A percentile compares a stretch with the other conserved stretches of the same genome.
Evolutionary conservation across 2,888 invertebrate genomes (phyloP).

Genomic region (Brachynemurus nebulosus): DNA sequence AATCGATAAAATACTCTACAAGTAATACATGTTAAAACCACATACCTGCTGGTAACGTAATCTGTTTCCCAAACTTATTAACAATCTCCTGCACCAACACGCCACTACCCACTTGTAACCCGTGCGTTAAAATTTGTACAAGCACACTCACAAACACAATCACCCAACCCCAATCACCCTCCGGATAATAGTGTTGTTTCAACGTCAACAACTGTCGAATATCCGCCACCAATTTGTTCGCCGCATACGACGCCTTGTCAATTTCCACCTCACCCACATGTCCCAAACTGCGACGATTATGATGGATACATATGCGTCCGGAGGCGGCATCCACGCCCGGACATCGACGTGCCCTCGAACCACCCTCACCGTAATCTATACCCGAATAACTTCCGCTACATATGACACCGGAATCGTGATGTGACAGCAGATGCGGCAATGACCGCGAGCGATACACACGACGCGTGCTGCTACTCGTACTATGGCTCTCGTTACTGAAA

Average conservation of each 20-base stretch:
- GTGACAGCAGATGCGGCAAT: slow-evolving; percentile 48
- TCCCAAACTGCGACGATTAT: neutral
- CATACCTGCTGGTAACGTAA: slow-evolving; percentile 42
- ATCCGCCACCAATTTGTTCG: slow-evolving; percentile 37
- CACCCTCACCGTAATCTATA: neutral
- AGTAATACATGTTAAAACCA: no score
- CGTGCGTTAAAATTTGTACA: slow-evolving; percentile 61
- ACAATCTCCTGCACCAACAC: slow-evolving; percentile 31
- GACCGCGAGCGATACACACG: slow-evolving; percentile 52
- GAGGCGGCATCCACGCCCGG: neutral
- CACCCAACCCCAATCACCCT: slow-evolving; percentile 82
- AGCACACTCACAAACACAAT: slow-evolving; percentile 57
- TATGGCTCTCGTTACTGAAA: slow-evolving; percentile 17
- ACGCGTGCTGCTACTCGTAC: slow-evolving; percentile 23
- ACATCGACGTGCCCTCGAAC: neutral
- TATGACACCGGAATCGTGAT: slow-evolving; percentile 37
- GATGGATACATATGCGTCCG: neutral
- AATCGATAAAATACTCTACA: no score
- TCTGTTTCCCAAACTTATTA: slow-evolving; percentile 32
- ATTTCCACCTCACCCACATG: slow-evolving; percentile 30
- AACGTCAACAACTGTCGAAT: slow-evolving; percentile 47
- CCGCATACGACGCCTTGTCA: slow-evolving; percentile 36
- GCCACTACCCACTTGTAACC: slow-evolving; percentile 52
- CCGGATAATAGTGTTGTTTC: slow-evolving; percentile 73
- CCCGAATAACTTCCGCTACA: slow-evolving; percentile 17